Evolutionary conservation across 2,113 vertebrate species (phyloP).

Genomic region (Tretioscincus oriximinensis): DNA sequence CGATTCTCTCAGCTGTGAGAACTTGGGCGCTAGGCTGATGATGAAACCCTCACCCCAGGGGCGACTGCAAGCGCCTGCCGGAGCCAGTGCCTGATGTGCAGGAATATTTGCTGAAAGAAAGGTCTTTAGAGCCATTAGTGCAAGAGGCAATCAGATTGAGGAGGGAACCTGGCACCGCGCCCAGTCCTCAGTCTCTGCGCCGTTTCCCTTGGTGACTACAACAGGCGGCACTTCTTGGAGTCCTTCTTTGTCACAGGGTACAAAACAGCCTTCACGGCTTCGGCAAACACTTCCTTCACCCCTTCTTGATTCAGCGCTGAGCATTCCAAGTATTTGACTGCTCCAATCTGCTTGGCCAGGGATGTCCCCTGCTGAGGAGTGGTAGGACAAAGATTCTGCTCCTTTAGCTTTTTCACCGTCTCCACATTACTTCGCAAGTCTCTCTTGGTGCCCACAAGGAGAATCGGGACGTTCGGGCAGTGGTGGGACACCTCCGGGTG

Average conservation of each 20-base stretch:
- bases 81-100: constrained; percentile 53
- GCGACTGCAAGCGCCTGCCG: constrained; percentile 53
- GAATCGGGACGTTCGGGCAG: constrained; percentile 88
- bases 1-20: constrained; percentile 24
- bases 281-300: constrained; percentile 87
- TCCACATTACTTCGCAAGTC: constrained; percentile 87
- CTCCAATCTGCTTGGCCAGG: constrained; percentile 89
- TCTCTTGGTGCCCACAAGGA: constrained; percentile 90
- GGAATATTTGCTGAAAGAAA: constrained; percentile 50
- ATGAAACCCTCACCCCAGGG: constrained; percentile 37
- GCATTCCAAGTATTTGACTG: constrained; percentile 93
- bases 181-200: constrained; percentile 27
- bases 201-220: constrained; percentile 72
- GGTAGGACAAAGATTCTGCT: constrained; percentile 86
- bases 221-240: constrained; percentile 85
- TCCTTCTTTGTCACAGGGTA: constrained; percentile 90
- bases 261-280: constrained; percentile 89
- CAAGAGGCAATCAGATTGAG: constrained; percentile 65
- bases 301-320: constrained; percentile 89
- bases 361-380: constrained; percentile 87
- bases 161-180: constrained; percentile 41
- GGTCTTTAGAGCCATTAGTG: constrained; percentile 67
- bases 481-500: constrained; percentile 92
- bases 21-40: constrained; percentile 34
- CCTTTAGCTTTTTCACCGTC: constrained; percentile 91